phyloP scores from a whole-genome alignment of 2,888 invertebrate species.

The Busseola fusca region DNA sequence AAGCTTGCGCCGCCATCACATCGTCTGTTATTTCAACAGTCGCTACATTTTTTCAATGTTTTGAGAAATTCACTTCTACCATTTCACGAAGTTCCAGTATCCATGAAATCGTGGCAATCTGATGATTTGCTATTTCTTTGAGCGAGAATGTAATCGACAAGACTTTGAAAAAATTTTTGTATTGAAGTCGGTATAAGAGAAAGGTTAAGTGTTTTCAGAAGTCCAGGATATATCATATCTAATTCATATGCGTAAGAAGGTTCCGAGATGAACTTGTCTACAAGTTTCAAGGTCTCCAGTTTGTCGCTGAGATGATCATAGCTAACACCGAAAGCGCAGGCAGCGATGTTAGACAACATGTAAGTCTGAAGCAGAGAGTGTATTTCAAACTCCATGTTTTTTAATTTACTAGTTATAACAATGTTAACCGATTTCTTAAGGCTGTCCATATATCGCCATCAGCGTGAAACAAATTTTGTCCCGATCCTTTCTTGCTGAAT shows the following conservation, averaged over 20 bases:
- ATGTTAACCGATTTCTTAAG: constrained; percentile 70
- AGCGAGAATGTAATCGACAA: too few species aligned
- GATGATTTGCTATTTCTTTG: too few species aligned
- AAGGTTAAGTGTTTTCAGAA: constrained; percentile 65
- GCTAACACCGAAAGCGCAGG: constrained; percentile 72
- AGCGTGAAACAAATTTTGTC: constrained; percentile 72
- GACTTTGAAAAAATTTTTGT: too few species aligned
- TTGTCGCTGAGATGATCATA: constrained; percentile 61
- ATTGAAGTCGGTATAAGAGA: constrained; percentile 65
- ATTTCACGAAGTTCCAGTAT: constrained; percentile 69
- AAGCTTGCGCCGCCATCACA: too few species aligned
- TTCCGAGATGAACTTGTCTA: constrained; percentile 54
- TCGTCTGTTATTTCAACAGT: constrained; percentile 70
- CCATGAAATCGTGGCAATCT: constrained; percentile 78
- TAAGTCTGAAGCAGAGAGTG: constrained; percentile 65
- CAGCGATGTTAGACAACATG: constrained; percentile 68
- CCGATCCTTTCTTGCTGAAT: constrained; percentile 72
- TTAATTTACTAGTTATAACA: constrained; percentile 76
- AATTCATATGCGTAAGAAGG: constrained; percentile 58
- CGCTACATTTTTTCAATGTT: constrained; percentile 53
- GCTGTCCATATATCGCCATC: constrained; percentile 73
- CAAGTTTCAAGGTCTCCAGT: constrained; percentile 40
- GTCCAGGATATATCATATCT: constrained; percentile 71
- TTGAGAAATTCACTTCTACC: constrained; percentile 58
- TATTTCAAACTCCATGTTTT: constrained; percentile 73